Conservation (phyloP, 2,888 invertebrate species). For the Caenorhabditis drosophilae region DNA sequence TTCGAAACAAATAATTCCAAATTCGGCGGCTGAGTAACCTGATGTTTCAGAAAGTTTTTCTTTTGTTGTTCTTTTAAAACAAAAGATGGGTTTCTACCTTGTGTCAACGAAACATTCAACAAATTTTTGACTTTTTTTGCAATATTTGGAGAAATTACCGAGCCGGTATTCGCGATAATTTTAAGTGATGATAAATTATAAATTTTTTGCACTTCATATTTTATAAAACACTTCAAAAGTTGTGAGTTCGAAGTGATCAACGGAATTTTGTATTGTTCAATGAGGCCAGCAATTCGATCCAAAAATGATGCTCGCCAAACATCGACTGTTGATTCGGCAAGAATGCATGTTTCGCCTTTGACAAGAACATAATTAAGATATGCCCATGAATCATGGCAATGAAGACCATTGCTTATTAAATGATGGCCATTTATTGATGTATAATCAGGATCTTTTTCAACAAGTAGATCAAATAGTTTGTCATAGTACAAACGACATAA, state of each 20-base stretch:
- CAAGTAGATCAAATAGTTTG: conserved; percentile 20
- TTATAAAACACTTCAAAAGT: conserved; percentile 39
- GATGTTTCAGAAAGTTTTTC: conserved; percentile 4
- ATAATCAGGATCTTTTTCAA: conserved; percentile 8
- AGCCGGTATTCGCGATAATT: conserved; percentile 38
- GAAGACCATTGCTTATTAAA: conserved; percentile 35
- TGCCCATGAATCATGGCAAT: conserved; percentile 30
- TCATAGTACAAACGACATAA: conserved; percentile 29
- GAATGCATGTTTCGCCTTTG: conserved; percentile 33
- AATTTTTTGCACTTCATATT: conserved; percentile 43
- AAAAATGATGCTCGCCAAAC: conserved; percentile 44
- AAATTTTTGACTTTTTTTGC: conserved; percentile 23
- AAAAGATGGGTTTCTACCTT: conserved; percentile 17
- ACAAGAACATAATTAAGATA: conserved; percentile 29
- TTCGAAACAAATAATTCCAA: conserved; percentile 36
- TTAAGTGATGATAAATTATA: conserved; percentile 36
- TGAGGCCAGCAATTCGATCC: conserved; percentile 38
- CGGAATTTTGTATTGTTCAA: conserved; percentile 41
- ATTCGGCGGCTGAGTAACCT: conserved; percentile 39
- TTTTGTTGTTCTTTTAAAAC: background rate
- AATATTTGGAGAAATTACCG: conserved; percentile 12
- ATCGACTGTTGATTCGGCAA: conserved; percentile 37
- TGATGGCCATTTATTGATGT: conserved; percentile 15
- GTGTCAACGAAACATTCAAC: conserved; percentile 28
- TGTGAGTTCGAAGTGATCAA: conserved; percentile 38